Base-by-base conservation (phyloP, 2,113 vertebrate species). In the Entomyzon cyanotis region DNA sequence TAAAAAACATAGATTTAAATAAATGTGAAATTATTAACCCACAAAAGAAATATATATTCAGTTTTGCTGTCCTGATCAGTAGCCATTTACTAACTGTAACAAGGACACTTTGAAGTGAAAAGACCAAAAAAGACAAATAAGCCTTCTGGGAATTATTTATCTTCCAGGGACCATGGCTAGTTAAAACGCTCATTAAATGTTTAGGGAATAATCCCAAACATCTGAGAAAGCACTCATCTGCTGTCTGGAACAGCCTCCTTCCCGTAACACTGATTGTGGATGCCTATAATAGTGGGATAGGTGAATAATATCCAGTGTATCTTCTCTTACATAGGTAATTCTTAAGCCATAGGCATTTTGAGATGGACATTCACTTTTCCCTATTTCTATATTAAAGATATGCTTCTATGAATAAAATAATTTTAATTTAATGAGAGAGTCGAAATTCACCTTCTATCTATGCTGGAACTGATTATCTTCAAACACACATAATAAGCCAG, bases 391-490 rank as follows among this genome's bases (percentile, higher is more conserved):
- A 74, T 0, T 70, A 46, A 93, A 93, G 69, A 76, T 49, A 69
- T 5, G 60, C 20, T 53, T 87, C 82, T 67, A 65, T 27, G 17
- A 86, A 78, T 78, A 84, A 75, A 86, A 77, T 28, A 52, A 74
- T 79, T 78, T 39, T 49, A 60, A 64, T 30, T 88, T 91, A 90
- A 90, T 69, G 37, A 94, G n/a, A n/a, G 37, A 60, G 22, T 30
- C 33, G 58, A 80, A 79, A 79, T 87, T 78, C 33, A 59, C 41
- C 31, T 64, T 70, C 68, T 39, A 10, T 70, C 81, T 80, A 35
- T n/a, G 31, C 84, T 87, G 75, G 71, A 93, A 83, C 56, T 77
- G 50, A 60, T 93, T 65, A 87, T 85, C 88, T 95, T 90, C 63
- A 94, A 95, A 87, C 52, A 73, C 7, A 23, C 2, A 11, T 83